Conservation (phyloP, 2,113 vertebrate species). For the Campylomormyrus numenius region DNA sequence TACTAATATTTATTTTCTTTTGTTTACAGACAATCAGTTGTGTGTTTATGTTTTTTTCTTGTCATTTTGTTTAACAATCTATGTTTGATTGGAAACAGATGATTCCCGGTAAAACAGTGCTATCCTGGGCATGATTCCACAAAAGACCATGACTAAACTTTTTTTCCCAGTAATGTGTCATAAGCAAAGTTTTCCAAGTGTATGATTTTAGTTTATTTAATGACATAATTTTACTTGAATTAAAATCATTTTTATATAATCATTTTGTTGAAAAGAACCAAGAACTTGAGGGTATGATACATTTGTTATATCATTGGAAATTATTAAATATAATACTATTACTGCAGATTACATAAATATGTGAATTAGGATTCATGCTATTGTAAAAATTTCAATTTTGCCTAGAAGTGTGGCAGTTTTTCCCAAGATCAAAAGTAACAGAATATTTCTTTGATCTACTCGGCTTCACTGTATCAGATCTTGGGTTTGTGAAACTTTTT, state of each 20-base stretch:
- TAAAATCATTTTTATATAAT: not conserved
- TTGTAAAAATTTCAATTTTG: not conserved
- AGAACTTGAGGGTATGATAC: not conserved
- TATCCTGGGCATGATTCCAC: not conserved
- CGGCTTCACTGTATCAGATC: not conserved
- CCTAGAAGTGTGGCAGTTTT: not conserved
- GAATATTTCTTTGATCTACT: not conserved
- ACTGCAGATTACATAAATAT: not conserved
- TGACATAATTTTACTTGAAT: not conserved
- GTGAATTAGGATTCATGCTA: not conserved
- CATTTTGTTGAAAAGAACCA: not conserved
- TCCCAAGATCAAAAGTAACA: not conserved
- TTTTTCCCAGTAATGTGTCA: not conserved
- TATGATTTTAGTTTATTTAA: not conserved
- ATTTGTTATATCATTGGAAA: not conserved
- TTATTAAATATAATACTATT: not conserved
- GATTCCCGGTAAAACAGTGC: not conserved
- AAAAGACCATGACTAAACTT: not conserved
- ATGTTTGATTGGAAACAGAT: not conserved
- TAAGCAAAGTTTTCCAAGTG: not conserved
- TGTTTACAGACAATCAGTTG: constrained; percentile 8
- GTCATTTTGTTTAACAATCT: not conserved
- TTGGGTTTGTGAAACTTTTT: not conserved
- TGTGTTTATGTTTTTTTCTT: not conserved
- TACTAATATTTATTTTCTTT: not conserved